phyloP scores from a whole-genome alignment of 2,888 invertebrate genomes.

The Scaptomyza polygonia region DNA sequence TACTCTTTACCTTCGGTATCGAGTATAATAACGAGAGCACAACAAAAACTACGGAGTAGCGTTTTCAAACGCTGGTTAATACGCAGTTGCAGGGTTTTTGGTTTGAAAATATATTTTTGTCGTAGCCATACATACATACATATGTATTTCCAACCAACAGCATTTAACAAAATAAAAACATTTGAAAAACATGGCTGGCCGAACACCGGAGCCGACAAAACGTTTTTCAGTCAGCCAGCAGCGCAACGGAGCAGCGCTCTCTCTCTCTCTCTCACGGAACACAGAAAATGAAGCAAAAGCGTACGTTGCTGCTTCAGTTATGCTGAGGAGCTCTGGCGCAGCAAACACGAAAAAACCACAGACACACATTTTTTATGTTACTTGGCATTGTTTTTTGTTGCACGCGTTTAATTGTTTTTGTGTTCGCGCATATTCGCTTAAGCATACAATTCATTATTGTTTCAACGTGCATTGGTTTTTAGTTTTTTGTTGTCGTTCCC shows the following conservation, averaged over 20 bases:
- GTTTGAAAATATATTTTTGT: too few relatives aligned
- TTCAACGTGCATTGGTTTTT: background rate
- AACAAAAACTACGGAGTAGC: too few relatives aligned
- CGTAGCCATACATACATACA: too few relatives aligned
- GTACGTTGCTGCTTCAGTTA: slow-evolving; percentile 77
- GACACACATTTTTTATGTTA: slow-evolving; percentile 46
- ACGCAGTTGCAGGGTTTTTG: too few relatives aligned
- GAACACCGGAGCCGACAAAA: too few relatives aligned
- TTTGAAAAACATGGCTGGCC: too few relatives aligned
- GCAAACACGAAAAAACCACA: slow-evolving; percentile 79
- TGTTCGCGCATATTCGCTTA: slow-evolving; percentile 24
- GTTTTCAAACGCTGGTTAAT: too few relatives aligned
- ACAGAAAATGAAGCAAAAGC: slow-evolving; percentile 32
- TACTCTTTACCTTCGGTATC: too few relatives aligned
- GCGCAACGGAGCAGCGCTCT: slow-evolving; percentile 33
- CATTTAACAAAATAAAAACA: too few relatives aligned
- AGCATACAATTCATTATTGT: slow-evolving; percentile 14
- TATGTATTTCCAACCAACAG: too few relatives aligned
- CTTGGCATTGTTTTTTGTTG: slow-evolving; percentile 67
- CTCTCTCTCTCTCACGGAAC: slow-evolving; percentile 49
- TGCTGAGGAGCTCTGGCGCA: slow-evolving; percentile 83
- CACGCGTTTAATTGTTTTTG: slow-evolving; percentile 37
- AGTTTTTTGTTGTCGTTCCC: slow-evolving; percentile 23
- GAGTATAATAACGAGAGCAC: too few relatives aligned
- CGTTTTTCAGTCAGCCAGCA: slow-evolving; percentile 24